phyloP scores from a whole-genome alignment of 2,888 invertebrate genomes.

The Suillia variegata region DNA sequence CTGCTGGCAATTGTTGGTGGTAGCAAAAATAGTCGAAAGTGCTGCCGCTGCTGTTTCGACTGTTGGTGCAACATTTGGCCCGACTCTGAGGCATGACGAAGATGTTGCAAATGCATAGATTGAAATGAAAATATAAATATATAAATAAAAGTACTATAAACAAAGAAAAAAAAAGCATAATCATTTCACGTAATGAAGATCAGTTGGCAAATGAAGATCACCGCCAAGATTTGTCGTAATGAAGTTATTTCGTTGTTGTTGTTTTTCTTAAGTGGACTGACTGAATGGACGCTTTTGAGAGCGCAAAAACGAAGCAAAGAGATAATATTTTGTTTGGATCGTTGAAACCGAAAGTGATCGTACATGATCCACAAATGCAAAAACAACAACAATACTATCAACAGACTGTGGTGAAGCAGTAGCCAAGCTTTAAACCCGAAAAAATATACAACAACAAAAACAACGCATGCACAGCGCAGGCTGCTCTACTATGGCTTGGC shows the following conservation, averaged over 20 bases:
- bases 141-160: constrained; percentile 6
- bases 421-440: constrained; percentile 16
- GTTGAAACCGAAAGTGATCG: constrained; percentile 57
- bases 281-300: constrained; percentile 3
- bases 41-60: background rate
- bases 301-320: background rate
- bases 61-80: constrained; percentile 20
- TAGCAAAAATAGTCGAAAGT: constrained; percentile 1
- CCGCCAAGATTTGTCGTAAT: constrained; percentile 25
- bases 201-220: constrained; percentile 21
- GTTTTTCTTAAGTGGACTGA: too few species aligned
- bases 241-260: background rate
- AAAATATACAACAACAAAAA: constrained; percentile 3
- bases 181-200: constrained; percentile 2
- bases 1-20: constrained; percentile 21
- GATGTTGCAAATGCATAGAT: constrained; percentile 19
- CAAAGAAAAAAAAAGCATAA: constrained; percentile 8
- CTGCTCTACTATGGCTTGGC: background rate
- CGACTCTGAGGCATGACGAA: constrained; percentile 21
- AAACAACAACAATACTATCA: constrained; percentile 30
- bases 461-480: background rate
- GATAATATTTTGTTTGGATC: constrained; percentile 22
- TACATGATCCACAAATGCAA: constrained; percentile 38
- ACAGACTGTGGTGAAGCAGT: constrained; percentile 1
- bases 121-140: constrained; percentile 13